Evolutionary conservation across 1,140 invertebrate genomes (phyloP), one percentile per base, ranked within the genome.

Genomic region (Spodoptera frugiperda): DNA sequence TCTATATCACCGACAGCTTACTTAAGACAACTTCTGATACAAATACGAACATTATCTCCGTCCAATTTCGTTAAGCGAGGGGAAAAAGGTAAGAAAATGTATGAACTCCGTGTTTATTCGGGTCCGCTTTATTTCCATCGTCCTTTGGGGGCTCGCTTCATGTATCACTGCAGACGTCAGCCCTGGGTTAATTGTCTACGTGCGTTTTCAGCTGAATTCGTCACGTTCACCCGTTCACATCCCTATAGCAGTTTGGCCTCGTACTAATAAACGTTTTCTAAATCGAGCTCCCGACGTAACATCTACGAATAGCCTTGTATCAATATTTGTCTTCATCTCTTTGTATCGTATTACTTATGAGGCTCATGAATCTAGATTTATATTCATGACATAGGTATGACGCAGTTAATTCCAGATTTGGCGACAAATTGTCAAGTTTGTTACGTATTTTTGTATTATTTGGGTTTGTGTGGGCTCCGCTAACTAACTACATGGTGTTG

Each of bases 131-230:
- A 80, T 84, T 84, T 80, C 73, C 55, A 78, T 68, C 76, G 57
- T 75, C 77, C 81, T 75, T 76, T 39, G 57, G 79, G 82, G 82
- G 61, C 68, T 65, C 76, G 53, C 73, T 79, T 77, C 81, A 81
- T 89, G 83, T 86, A 83, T 89, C 82, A 87, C 76, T 84, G 83
- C 83, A 85, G 74, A 85, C 83, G 85, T 86, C 85, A 87, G 79
- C 79, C 77, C 77, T 65, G 82, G 83, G 84, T 87, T 87, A 87
- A 87, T 89, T 87, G 88, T 86, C 87, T 89, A 90, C 87, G 88
- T 88, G 88, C 82, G 86, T 88, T 88, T 90, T 86, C 82, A 88
- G 76, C 68, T 78, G 82, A 84, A 86, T 88, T 82, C 83, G 87
- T 88, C 87, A 90, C 88, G 87, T 88, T 78, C 83, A 70, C 61